Evolutionary conservation across 2,888 invertebrate genomes (phyloP).

Genomic region (Diploptera punctata): DNA sequence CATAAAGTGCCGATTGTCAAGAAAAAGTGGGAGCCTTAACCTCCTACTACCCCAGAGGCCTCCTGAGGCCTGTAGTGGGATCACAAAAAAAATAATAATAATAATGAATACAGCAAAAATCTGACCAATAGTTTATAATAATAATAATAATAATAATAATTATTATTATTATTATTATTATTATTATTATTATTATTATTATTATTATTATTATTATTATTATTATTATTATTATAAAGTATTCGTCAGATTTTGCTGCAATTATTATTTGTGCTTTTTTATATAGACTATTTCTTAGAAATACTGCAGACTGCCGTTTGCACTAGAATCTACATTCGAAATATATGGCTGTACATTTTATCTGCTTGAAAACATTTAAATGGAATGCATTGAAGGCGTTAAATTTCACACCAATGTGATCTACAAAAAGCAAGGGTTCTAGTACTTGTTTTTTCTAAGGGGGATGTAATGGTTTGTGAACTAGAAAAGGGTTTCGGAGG

Average conservation of each 20-base stretch:
- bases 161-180: not conserved
- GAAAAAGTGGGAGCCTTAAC: no score
- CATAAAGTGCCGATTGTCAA: no score
- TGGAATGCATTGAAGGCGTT: not conserved
- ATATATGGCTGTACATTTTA: constrained; percentile 17
- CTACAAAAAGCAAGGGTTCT: not conserved
- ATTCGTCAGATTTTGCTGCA: not conserved
- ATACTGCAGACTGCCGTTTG: no score
- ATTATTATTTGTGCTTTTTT: not conserved
- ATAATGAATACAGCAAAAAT: no score
- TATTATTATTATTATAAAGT: not conserved
- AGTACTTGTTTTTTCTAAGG: constrained; percentile 10
- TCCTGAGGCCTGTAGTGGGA: no score
- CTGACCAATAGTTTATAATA: no score
- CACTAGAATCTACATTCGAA: not conserved
- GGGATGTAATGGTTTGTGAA: constrained; percentile 26
- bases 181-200: no score
- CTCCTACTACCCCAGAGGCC: no score
- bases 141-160: no score
- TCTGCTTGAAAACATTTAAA: constrained; percentile 24
- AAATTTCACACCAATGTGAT: not conserved
- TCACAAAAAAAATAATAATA: no score
- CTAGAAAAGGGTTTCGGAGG: constrained; percentile 22
- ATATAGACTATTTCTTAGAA: no score
- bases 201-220: not conserved